phyloP scores from a whole-genome alignment of 35 echinoderm and acorn worm genomes.

The Diadema setosum region DNA sequence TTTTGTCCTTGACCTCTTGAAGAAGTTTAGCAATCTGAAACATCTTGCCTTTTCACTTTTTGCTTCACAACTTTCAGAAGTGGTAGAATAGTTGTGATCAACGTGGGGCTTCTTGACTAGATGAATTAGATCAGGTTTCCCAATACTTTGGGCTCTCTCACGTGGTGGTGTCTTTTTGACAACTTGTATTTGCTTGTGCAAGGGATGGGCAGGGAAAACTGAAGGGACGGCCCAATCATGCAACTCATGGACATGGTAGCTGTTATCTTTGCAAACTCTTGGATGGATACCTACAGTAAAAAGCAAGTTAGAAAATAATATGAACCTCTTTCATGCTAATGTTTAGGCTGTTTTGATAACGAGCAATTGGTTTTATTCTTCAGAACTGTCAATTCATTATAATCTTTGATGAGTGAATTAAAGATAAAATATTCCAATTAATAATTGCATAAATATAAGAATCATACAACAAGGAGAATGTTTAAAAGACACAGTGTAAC shows the following conservation, averaged over 20 bases:
- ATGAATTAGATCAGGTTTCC: background rate
- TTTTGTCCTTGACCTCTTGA: slow-evolving; percentile 35
- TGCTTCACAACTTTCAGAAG: slow-evolving; percentile 46
- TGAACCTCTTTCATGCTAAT: background rate
- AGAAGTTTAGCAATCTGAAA: background rate
- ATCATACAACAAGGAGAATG: too few relatives aligned
- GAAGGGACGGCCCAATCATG: background rate
- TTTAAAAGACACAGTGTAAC: too few relatives aligned
- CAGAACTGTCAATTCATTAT: too few relatives aligned
- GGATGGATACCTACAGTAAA: background rate
- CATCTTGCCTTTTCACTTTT: slow-evolving; percentile 50
- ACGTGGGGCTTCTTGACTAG: background rate
- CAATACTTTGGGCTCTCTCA: too few relatives aligned
- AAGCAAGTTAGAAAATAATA: background rate
- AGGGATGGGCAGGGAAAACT: background rate
- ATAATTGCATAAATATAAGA: too few relatives aligned
- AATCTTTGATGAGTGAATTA: too few relatives aligned
- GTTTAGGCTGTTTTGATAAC: too few relatives aligned
- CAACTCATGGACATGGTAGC: background rate
- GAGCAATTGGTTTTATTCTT: too few relatives aligned
- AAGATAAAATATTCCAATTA: too few relatives aligned
- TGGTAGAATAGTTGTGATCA: slow-evolving; percentile 11
- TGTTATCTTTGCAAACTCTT: background rate
- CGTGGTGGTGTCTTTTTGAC: background rate
- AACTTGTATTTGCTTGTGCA: background rate